Conservation (phyloP, 1,140 invertebrate genomes). For the Scaptomyza hsui region DNA sequence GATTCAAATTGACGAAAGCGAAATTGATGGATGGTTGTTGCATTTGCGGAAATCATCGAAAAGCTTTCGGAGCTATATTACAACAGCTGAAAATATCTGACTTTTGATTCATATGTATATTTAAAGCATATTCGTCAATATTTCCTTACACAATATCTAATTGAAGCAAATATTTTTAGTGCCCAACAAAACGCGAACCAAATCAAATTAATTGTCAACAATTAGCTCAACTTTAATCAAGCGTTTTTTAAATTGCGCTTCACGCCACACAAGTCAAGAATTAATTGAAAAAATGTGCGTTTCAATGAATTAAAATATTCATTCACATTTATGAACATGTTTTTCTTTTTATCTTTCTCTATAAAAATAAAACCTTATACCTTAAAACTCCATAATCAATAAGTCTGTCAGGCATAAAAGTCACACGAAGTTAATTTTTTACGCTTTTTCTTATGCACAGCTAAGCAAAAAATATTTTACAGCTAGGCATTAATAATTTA, state of each 20-base stretch:
- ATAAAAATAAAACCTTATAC: too few species aligned
- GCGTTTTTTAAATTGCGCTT: too few species aligned
- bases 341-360: too few species aligned
- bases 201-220: neutral
- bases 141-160: too few species aligned
- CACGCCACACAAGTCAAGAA: neutral
- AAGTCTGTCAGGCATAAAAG: neutral
- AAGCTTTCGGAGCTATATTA: neutral
- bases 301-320: neutral
- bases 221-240: neutral
- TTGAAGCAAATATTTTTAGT: neutral
- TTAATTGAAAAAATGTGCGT: neutral
- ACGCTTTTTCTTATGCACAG: neutral
- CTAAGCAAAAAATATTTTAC: neutral
- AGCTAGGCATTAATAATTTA: neutral
- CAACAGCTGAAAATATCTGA: neutral
- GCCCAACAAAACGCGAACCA: neutral
- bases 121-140: neutral
- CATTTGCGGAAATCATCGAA: constrained; percentile 3
- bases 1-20: constrained; percentile 12
- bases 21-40: constrained; percentile 17
- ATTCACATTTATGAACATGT: neutral
- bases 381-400: neutral
- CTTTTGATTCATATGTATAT: constrained; percentile 1
- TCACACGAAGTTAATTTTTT: neutral